Base-by-base conservation (phyloP, 2,888 invertebrate genomes). In the Xylocampa areola region DNA sequence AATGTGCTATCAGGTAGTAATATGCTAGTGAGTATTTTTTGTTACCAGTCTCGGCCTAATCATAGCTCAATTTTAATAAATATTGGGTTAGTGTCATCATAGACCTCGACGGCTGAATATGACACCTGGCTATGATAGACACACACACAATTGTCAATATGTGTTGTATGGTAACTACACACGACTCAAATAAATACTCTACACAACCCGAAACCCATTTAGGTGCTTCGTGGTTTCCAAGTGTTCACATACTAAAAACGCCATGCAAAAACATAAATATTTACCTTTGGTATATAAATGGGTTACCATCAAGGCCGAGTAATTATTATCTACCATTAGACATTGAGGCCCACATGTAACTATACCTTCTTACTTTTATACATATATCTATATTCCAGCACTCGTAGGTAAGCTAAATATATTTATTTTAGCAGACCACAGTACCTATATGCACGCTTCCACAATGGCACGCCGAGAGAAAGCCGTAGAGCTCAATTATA, bases 361-460 rank as follows among this genome's bases (percentile, higher is more conserved):
- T 21, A 16, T 8, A 6, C 23, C 30, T 49, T 33, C 17, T 29
- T 52, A 6, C 25, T 21, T 32, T 63, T 2, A 53, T 44, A 36
- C 2, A 35, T 63, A 14, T 19, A 41, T 37, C 17, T n/a, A n/a
- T n/a, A n/a, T n/a, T n/a, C n/a, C n/a, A 27, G 57, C 59, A 64
- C 62, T 19, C 32, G 61, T 57, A 68, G 63, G 44, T 61, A 66
- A 67, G 69, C 43, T 52, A 53, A 64, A 43, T 50, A 11, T 23
- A 44, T 48, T 57, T 73, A 63, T 70, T 77, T 64, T 77, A 77
- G 75, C 75, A 77, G 79, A 48, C 50, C 72, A 76, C 76, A 77
- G 68, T 79, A n/a, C n/a, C n/a, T n/a, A 81, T 69, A 79, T 77
- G 87, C 88, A 90, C 91, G 89, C 91, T 79, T 80, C 80, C 82